These are phyloP conservation scores for Andricus grossulariae DNA, from an alignment of 1,140 invertebrate genomes.

Conservation along the genomic window DNA sequence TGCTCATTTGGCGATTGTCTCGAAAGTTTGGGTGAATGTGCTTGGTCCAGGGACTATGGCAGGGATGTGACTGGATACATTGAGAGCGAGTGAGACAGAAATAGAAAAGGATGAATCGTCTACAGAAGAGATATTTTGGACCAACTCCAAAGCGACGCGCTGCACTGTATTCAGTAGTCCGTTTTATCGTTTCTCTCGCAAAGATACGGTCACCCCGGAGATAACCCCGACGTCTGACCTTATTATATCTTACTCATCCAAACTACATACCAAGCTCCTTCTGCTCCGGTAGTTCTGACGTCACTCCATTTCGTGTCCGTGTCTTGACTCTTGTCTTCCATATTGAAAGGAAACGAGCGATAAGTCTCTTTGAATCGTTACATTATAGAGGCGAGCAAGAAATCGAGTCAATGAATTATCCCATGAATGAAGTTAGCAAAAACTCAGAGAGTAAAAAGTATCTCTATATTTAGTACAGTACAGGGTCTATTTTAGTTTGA, in stretches of 20 bases:
- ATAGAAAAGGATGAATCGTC: background rate
- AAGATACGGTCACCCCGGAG: conserved; percentile 27
- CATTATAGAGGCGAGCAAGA: background rate
- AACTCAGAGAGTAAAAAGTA: background rate
- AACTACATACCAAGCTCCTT: conserved; percentile 1
- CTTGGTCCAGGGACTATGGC: background rate
- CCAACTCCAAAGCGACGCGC: conserved; percentile 17
- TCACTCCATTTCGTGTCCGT: conserved; percentile 8
- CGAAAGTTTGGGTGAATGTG: conserved; percentile 5
- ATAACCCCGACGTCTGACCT: conserved; percentile 16
- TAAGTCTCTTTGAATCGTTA: conserved; percentile 23
- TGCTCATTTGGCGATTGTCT: conserved; percentile 10
- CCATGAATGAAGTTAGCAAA: conserved; percentile 9
- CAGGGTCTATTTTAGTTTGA: too few relatives aligned
- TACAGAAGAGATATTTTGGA: conserved; percentile 2
- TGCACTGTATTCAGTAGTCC: conserved; percentile 21
- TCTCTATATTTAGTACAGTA: background rate
- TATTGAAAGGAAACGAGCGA: conserved; percentile 22
- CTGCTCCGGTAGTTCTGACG: conserved; percentile 9
- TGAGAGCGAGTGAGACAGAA: background rate
- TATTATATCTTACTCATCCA: conserved; percentile 26
- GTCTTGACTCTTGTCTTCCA: conserved; percentile 18
- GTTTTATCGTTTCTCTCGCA: conserved; percentile 23
- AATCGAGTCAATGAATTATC: conserved; percentile 24
- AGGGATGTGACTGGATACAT: background rate